Evolutionary conservation across 2,113 vertebrate genomes (phyloP), one percentile per base, ranked within the genome.

Genomic region (Indri indri): DNA sequence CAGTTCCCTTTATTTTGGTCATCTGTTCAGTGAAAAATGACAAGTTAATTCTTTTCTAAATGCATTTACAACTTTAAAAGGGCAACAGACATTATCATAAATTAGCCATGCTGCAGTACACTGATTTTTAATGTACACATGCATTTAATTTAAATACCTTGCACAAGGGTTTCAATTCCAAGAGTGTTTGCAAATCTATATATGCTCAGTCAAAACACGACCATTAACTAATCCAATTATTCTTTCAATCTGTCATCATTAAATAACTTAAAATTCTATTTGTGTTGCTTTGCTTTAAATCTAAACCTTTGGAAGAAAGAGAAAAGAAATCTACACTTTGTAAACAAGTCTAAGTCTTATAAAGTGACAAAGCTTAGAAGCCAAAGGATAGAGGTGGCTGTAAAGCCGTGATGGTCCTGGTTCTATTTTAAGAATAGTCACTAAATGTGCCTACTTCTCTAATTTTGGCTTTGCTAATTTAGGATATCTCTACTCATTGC

Each of bases 191-290:
- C 40, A 93, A 90, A 97, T 94, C 95, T 97, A 59, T 96, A 94
- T 63, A 1, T 98, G 84, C 96, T 98, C 22, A 0, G 66, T 98
- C 97, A 98, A 98, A 98, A 98, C 96, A 97, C 95, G 93, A 88
- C 90, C 92, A 90, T 98, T 98, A 98, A 97, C 93, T 96, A 97
- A 96, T 97, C 92, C 82, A 97, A 97, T 98, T 98, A 97, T 98
- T 96, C 96, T 97, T 98, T 98, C 95, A 96, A 94, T 97, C 90
- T 97, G 95, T 98, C 96, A 97, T 98, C 93, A 94, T 98, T 96
- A 88, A 90, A 77, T 94, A 52, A 85, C 32, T 93, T 91, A 88
- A 84, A 47, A 94, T 71, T 90, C 79, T 94, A 54, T 83, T 90
- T 87, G 90, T 95, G 94, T 89, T 98, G 92, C 97, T 98, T 89